phyloP scores from a whole-genome alignment of 1,140 invertebrate species.

The Atopsyche davidsoni region DNA sequence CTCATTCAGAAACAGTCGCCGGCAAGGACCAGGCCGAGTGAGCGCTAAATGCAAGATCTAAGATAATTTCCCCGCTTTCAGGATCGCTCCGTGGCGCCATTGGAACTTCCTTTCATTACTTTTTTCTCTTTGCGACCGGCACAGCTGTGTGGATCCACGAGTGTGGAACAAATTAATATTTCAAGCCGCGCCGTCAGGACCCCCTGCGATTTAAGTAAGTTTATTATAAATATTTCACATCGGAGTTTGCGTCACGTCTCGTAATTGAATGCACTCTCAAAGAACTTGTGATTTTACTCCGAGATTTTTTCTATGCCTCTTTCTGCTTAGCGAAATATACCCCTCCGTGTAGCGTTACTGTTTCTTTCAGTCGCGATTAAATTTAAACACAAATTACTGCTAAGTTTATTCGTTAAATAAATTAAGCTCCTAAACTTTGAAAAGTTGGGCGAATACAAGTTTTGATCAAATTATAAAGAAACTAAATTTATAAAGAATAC shows the following conservation, averaged over 20 bases:
- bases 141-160: background rate
- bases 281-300: no score
- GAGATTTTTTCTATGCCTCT: no score
- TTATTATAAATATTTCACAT: slow-evolving; percentile 7
- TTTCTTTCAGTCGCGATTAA: no score
- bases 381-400: no score
- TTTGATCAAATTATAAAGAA: no score
- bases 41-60: slow-evolving; percentile 24
- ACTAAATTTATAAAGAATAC: no score
- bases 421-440: no score
- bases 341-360: no score
- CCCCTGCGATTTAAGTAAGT: slow-evolving; percentile 3
- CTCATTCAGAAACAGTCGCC: slow-evolving; percentile 11
- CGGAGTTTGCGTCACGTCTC: slow-evolving; percentile 6
- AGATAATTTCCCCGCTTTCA: slow-evolving; percentile 26
- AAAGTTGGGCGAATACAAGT: no score
- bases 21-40: slow-evolving; percentile 6
- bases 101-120: slow-evolving; percentile 12
- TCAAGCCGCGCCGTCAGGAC: slow-evolving; percentile 4
- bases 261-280: slow-evolving; percentile 3
- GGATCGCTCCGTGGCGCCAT: slow-evolving; percentile 1
- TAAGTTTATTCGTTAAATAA: no score
- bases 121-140: background rate
- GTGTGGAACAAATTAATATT: slow-evolving; percentile 14
- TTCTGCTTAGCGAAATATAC: no score